Evolutionary conservation across 2,113 vertebrate genomes (phyloP).

Genomic region (Microcebus griseorufus): DNA sequence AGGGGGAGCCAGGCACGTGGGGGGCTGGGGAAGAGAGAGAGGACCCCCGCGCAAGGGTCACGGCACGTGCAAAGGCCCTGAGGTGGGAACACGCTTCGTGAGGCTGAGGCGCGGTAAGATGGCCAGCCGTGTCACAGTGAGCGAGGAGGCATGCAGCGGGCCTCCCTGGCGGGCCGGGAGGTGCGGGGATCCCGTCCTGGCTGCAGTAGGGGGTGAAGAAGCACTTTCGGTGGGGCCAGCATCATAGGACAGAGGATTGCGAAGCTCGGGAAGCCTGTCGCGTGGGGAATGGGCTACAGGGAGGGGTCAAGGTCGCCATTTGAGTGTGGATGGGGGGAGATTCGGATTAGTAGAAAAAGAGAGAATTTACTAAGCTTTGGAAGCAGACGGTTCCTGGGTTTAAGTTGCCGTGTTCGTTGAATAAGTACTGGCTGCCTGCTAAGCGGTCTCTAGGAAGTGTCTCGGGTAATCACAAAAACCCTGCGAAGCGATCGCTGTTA

Average conservation of each 20-base stretch:
- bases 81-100: background rate
- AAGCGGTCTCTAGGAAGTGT: rapidly evolving
- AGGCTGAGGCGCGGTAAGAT: background rate
- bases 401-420: background rate
- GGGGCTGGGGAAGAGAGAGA: background rate
- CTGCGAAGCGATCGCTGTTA: rapidly evolving
- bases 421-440: background rate
- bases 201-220: background rate
- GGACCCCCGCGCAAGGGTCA: background rate
- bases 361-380: background rate
- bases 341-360: background rate
- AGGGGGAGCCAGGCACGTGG: background rate
- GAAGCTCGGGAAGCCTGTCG: background rate
- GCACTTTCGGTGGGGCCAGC: rapidly evolving
- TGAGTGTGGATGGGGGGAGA: too few species aligned
- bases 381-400: background rate
- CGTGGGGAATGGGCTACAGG: too few species aligned
- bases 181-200: background rate
- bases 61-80: background rate
- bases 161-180: background rate
- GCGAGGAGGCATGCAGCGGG: background rate
- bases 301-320: too few species aligned
- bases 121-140: too few species aligned
- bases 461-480: background rate
- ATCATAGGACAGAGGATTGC: background rate